These are phyloP conservation scores for Agrilus cyanescens DNA, from an alignment of 2,888 invertebrate species.

Conservation along the genomic window DNA sequence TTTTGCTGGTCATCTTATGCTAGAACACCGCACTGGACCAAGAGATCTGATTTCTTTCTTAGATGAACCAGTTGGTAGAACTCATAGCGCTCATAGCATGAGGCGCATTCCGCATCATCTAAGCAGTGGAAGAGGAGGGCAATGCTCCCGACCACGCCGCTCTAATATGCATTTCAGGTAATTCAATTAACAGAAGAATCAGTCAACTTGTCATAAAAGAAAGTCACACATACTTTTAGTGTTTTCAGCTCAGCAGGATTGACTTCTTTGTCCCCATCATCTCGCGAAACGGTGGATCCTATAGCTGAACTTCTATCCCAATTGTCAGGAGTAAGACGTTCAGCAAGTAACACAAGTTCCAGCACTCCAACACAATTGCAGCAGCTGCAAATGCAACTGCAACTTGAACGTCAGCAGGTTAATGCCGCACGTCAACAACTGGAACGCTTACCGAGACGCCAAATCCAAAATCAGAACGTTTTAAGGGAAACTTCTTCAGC, in stretches of 20 bases:
- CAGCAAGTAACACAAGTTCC: slow-evolving; percentile 41
- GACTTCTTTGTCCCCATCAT: slow-evolving; percentile 76
- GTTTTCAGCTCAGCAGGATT: slow-evolving; percentile 68
- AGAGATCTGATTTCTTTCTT: slow-evolving; percentile 87
- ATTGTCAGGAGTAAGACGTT: slow-evolving; percentile 82
- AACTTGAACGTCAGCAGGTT: slow-evolving; percentile 81
- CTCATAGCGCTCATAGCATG: slow-evolving; percentile 42
- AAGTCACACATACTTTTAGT: slow-evolving; percentile 20
- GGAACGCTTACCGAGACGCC: slow-evolving; percentile 77
- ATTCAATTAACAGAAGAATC: slow-evolving; percentile 12
- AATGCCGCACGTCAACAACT: slow-evolving; percentile 77
- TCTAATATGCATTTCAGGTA: slow-evolving; percentile 91
- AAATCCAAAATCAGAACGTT: slow-evolving; percentile 44
- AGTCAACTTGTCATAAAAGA: slow-evolving; percentile 1
- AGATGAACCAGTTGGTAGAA: slow-evolving; percentile 66
- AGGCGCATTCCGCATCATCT: slow-evolving; percentile 33
- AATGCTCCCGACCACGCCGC: slow-evolving; percentile 56
- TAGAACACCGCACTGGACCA: slow-evolving; percentile 74
- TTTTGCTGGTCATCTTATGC: slow-evolving; percentile 88
- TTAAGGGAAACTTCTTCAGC: slow-evolving; percentile 37
- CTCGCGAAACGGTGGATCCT: slow-evolving; percentile 89
- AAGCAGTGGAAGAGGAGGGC: slow-evolving; percentile 34
- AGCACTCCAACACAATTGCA: slow-evolving; percentile 72
- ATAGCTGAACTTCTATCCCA: slow-evolving; percentile 93
- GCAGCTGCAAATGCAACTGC: slow-evolving; percentile 91